Percentiles rank a stretch among this genome's conserved stretches.
Evolutionary conservation across 2,113 vertebrate genomes (phyloP).

Genomic region (Heterochromis multidens): DNA sequence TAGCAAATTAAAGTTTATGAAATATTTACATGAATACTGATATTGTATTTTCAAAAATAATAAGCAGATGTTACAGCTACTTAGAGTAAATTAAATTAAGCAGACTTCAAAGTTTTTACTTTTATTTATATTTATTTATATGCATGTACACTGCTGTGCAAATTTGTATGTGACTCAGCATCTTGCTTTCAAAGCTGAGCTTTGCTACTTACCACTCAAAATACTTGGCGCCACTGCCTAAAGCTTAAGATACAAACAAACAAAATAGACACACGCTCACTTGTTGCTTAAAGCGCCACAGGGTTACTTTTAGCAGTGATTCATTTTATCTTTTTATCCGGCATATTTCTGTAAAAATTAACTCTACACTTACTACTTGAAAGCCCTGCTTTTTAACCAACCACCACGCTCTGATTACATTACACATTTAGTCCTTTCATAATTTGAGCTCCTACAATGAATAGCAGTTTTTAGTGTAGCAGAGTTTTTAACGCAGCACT

Average conservation of each 20-base stretch:
- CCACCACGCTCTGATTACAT: not conserved
- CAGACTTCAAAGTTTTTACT: not conserved
- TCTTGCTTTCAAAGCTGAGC: not conserved
- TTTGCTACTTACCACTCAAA: not conserved
- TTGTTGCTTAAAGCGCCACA: not conserved
- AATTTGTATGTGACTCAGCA: not conserved
- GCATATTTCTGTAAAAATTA: not conserved
- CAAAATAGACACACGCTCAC: not conserved
- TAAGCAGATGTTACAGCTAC: not conserved
- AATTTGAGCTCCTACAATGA: not conserved
- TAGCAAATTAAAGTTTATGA: not conserved
- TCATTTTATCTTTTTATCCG: not conserved
- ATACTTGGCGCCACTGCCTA: not conserved
- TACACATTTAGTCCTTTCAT: not conserved
- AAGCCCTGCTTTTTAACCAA: not conserved
- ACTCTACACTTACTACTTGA: not conserved
- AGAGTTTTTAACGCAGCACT: not conserved
- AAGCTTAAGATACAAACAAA: not conserved
- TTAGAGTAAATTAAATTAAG: not conserved
- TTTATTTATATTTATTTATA: not conserved
- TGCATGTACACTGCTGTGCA: not conserved
- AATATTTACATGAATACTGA: not conserved
- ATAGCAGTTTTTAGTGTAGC: not conserved
- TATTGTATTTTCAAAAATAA: not conserved
- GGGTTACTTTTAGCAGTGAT: not conserved